These are phyloP conservation scores for Erithacus rubecula DNA, from an alignment of 2,797 vertebrate species.

Conservation along the genomic window DNA sequence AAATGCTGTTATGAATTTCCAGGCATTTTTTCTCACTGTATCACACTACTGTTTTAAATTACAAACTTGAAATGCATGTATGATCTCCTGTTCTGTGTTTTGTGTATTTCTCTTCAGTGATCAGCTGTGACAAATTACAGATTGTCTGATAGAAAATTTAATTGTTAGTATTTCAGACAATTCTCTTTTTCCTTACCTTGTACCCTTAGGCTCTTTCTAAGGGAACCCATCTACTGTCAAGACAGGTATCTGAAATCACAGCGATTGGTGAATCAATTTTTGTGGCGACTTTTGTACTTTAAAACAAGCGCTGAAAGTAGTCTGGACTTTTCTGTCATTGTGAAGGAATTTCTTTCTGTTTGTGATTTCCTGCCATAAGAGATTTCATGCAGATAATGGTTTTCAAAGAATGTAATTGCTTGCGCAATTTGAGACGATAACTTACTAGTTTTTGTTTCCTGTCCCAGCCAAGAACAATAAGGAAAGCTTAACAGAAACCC, in stretches of 20 bases:
- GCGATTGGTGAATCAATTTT: neutral
- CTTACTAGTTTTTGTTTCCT: constrained; percentile 26
- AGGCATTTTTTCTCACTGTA: neutral
- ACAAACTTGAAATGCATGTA: neutral
- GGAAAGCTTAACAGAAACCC: neutral
- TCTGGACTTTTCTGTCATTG: neutral
- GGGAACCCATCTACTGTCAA: neutral
- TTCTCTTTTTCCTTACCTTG: neutral
- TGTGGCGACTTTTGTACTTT: neutral
- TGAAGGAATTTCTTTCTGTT: constrained; percentile 52
- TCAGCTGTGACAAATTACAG: neutral
- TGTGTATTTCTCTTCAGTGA: neutral
- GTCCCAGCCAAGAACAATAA: constrained; percentile 27
- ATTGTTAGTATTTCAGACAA: neutral
- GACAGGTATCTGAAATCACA: neutral
- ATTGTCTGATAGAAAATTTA: neutral
- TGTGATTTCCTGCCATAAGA: constrained; percentile 50
- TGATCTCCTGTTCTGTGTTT: neutral
- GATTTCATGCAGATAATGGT: constrained; percentile 51
- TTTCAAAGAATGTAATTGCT: constrained; percentile 58
- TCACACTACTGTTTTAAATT: neutral
- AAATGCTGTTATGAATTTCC: neutral
- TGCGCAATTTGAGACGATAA: constrained; percentile 3
- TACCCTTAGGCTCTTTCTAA: neutral
- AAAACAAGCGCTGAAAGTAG: neutral